Evolutionary conservation across 2,113 vertebrate genomes (phyloP), one percentile per base, ranked within the genome.

Genomic region (Nanorana parkeri): DNA sequence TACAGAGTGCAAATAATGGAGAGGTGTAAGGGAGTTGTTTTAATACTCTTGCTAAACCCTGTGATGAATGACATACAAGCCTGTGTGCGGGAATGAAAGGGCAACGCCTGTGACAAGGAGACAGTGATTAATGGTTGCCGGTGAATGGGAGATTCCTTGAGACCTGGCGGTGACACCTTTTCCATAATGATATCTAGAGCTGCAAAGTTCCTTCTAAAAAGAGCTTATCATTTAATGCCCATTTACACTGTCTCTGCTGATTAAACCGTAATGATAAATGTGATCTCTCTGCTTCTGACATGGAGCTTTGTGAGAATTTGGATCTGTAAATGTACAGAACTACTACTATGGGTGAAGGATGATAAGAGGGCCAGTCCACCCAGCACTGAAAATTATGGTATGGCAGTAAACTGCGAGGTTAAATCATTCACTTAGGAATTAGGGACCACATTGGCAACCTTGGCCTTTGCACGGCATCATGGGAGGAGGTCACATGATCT

Each of bases 21-120:
- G 89, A 91, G 89, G 89, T 89, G 88, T 86, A 89, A 91, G 90
- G 85, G 84, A 89, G 84, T 85, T 64, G 87, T 54, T 91, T 90
- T 89, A 89, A 89, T 88, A 85, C 87, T 89, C 89, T 88, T 89
- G 20, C 86, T 89, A 91, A 91, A 91, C 87, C 84, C 87, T 91
- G 77, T 78, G 92, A 92, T 93, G 91, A 91, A 93, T 92, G 87
- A 87, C 90, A 91, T 89, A 91, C 88, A 91, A 91, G 87, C 87
- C 88, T 67, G 52, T 10, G 51, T 72, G 64, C 79, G 65, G 90
- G 87, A 86, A 88, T 90, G 91, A 89, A 87, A 84, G 88, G 90
- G 87, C 88, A 90, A 82, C 83, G 83, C 84, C 90, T 86, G 88
- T 90, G 88, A 90, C 92, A 91, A 86, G 66, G 78, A 89, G 90